These are phyloP conservation scores for Myzus persicae DNA, from an alignment of 1,140 invertebrate genomes.

Conservation along the genomic window DNA sequence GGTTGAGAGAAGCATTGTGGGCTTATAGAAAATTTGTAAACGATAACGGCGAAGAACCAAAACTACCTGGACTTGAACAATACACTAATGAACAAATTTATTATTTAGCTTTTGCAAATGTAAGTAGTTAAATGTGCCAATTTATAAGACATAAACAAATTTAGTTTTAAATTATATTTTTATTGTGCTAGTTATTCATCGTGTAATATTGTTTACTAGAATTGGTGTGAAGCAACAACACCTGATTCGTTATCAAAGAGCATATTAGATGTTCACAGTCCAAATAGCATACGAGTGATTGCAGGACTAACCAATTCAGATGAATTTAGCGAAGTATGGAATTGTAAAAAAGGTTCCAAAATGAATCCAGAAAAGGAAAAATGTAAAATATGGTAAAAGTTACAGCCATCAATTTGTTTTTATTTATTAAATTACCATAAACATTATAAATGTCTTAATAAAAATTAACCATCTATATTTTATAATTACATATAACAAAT, in stretches of 20 bases:
- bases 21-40: slow-evolving; percentile 66
- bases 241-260: background rate
- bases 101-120: slow-evolving; percentile 70
- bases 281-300: slow-evolving; percentile 77
- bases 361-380: slow-evolving; percentile 82
- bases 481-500: too few relatives aligned
- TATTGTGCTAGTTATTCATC: background rate
- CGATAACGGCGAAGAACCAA: slow-evolving; percentile 68
- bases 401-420: background rate
- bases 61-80: slow-evolving; percentile 69
- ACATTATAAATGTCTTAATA: background rate
- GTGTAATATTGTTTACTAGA: slow-evolving; percentile 17
- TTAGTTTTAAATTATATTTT: too few relatives aligned
- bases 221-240: slow-evolving; percentile 57
- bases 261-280: slow-evolving; percentile 71
- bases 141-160: background rate
- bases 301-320: slow-evolving; percentile 84
- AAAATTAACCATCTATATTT: too few relatives aligned
- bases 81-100: slow-evolving; percentile 71
- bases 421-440: background rate
- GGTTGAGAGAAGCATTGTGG: slow-evolving; percentile 70
- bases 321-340: slow-evolving; percentile 84
- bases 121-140: slow-evolving; percentile 61
- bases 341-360: slow-evolving; percentile 74
- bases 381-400: slow-evolving; percentile 68